phyloP scores from a whole-genome alignment of 2,888 invertebrate genomes.

The Clanis bilineata region DNA sequence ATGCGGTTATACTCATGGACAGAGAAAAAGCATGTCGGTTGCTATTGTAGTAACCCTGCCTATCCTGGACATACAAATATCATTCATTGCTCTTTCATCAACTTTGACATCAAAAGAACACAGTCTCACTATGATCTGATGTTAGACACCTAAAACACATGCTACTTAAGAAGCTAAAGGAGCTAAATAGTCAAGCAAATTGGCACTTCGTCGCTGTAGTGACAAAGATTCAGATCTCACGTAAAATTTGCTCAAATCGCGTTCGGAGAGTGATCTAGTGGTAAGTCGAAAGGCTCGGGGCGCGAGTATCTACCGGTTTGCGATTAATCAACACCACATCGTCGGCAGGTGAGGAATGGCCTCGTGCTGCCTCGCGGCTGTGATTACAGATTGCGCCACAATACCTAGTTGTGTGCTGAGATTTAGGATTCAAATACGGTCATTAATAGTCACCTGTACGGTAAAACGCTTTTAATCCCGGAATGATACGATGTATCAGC shows the following conservation, averaged over 20 bases:
- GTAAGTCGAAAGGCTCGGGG: slow-evolving; percentile 25
- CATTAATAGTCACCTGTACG: slow-evolving; percentile 17
- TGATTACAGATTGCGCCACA: slow-evolving; percentile 48
- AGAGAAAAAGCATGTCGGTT: too few species aligned
- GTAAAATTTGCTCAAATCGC: slow-evolving; percentile 1
- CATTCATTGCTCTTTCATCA: too few species aligned
- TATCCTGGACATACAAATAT: too few species aligned
- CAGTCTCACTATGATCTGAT: background rate
- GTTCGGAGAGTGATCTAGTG: slow-evolving; percentile 6
- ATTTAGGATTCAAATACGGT: slow-evolving; percentile 16
- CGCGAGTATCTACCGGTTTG: slow-evolving; percentile 28
- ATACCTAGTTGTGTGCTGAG: slow-evolving; percentile 16
- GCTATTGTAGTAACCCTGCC: too few species aligned
- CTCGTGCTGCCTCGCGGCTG: slow-evolving; percentile 45
- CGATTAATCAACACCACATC: slow-evolving; percentile 47
- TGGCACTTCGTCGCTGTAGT: background rate
- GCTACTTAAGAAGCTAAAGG: background rate
- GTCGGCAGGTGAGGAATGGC: slow-evolving; percentile 41
- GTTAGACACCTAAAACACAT: background rate
- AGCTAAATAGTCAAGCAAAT: background rate
- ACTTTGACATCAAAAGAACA: too few species aligned
- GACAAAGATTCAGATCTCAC: slow-evolving; percentile 8
- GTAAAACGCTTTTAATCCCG: background rate
- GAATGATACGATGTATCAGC: background rate
- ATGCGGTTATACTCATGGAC: too few species aligned